Conservation (phyloP, 1,140 invertebrate species). For the Drosophila takahashii region DNA sequence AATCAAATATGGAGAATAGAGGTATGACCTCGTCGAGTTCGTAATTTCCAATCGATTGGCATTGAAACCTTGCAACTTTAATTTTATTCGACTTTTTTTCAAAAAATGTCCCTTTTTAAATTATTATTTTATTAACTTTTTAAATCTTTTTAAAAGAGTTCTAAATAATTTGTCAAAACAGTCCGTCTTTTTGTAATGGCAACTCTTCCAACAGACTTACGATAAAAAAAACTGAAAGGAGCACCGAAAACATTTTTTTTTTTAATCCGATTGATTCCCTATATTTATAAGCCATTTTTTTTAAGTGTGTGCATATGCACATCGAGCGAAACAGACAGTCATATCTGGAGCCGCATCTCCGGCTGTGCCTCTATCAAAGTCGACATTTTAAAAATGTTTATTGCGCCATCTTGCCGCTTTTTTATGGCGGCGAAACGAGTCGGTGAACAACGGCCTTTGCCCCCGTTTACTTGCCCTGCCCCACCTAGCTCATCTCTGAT, state of each 20-base stretch:
- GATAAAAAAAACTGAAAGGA: too few species aligned
- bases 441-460: slow-evolving; percentile 33
- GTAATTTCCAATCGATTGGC: too few species aligned
- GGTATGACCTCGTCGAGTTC: too few species aligned
- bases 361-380: slow-evolving; percentile 59
- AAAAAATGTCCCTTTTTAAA: too few species aligned
- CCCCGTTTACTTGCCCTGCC: background rate
- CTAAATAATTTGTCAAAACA: too few species aligned
- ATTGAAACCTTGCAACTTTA: too few species aligned
- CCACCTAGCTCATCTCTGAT: slow-evolving; percentile 1
- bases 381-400: slow-evolving; percentile 82
- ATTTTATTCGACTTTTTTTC: too few species aligned
- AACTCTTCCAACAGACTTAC: too few species aligned
- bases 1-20: too few species aligned
- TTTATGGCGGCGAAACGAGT: slow-evolving; percentile 57
- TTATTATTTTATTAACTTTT: too few species aligned
- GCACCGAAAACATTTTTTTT: background rate
- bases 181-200: too few species aligned
- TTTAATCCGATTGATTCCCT: background rate
- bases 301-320: slow-evolving; percentile 38
- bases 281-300: background rate
- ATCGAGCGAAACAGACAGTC: slow-evolving; percentile 19
- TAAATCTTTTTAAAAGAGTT: too few species aligned
- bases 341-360: slow-evolving; percentile 55
- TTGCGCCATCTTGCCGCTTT: slow-evolving; percentile 71